These are phyloP conservation scores for Intellagama lesueurii DNA, from an alignment of 2,797 vertebrate species.

Conservation along the genomic window DNA sequence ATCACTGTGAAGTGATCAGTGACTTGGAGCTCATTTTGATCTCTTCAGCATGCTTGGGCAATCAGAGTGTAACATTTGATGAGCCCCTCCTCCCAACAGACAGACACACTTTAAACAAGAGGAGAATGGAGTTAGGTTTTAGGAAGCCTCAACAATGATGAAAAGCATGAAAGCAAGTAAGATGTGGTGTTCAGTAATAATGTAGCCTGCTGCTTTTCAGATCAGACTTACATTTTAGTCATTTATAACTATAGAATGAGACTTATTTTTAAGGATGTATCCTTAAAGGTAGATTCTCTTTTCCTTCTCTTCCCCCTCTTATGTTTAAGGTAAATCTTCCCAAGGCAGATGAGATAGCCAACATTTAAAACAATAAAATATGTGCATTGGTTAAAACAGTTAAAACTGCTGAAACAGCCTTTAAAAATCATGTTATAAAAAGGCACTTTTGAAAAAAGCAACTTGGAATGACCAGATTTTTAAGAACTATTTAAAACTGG, in stretches of 20 bases:
- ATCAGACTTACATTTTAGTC: not conserved
- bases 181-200: not conserved
- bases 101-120: not conserved
- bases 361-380: not conserved
- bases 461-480: too few species aligned
- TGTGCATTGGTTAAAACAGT: not conserved
- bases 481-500: too few species aligned
- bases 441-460: too few species aligned
- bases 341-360: not conserved
- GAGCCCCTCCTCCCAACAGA: not conserved
- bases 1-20: slow-evolving; percentile 33
- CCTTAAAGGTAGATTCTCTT: not conserved
- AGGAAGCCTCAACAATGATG: not conserved
- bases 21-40: slow-evolving; percentile 32
- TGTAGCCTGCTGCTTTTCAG: not conserved
- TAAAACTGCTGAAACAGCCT: too few species aligned
- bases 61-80: slow-evolving; percentile 5
- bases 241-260: not conserved
- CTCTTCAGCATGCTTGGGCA: not conserved
- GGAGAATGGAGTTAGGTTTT: not conserved
- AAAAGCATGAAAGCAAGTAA: not conserved
- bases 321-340: not conserved
- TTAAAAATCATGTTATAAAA: too few species aligned
- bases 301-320: not conserved
- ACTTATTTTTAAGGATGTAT: not conserved